phyloP scores from a whole-genome alignment of 2,888 invertebrate genomes.

The Eupelmus urozonus region DNA sequence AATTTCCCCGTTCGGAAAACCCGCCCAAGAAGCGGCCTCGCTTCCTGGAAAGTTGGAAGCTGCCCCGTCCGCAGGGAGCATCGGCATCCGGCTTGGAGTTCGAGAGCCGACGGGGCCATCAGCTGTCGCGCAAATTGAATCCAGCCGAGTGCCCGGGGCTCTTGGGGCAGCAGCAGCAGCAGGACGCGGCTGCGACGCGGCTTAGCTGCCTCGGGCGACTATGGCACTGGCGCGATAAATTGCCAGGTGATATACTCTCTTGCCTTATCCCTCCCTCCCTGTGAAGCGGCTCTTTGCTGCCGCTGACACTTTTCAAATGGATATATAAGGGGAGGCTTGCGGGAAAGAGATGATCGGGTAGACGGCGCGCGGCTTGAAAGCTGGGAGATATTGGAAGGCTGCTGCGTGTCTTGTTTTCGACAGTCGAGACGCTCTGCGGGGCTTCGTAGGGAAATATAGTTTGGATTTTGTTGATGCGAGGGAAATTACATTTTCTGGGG shows the following conservation, averaged over 20 bases:
- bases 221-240: slow-evolving; percentile 38
- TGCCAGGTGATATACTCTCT: slow-evolving; percentile 37
- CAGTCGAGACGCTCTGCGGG: too few relatives aligned
- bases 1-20: too few relatives aligned
- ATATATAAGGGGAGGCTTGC: too few relatives aligned
- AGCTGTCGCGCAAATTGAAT: slow-evolving; percentile 53
- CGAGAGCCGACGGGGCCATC: slow-evolving; percentile 16
- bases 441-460: too few relatives aligned
- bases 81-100: not conserved
- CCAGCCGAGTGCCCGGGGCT: slow-evolving; percentile 6
- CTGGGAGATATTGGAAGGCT: too few relatives aligned
- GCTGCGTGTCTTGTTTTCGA: too few relatives aligned
- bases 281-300: not conserved
- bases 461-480: too few relatives aligned
- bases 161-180: not conserved
- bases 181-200: not conserved
- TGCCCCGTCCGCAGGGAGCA: not conserved
- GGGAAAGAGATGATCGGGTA: too few relatives aligned
- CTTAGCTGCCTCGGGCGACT: slow-evolving; percentile 37
- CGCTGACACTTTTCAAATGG: not conserved
- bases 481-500: too few relatives aligned
- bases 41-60: too few relatives aligned
- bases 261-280: not conserved
- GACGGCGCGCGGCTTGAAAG: too few relatives aligned
- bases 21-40: too few relatives aligned